Conservation (phyloP, 2,888 invertebrate species). For the Tineola bisselliella region DNA sequence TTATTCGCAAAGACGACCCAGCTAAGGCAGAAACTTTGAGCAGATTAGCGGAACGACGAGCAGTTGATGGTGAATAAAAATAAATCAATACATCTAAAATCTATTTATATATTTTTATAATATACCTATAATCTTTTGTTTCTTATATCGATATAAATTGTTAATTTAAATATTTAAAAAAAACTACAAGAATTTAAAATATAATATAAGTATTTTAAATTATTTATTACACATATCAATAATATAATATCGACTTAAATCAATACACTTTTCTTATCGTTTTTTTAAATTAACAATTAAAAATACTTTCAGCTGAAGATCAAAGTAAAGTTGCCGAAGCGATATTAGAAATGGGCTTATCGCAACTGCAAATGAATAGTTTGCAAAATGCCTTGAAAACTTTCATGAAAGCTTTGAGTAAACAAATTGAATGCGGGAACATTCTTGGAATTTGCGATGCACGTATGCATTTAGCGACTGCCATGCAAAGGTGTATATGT, state of each 20-base stretch:
- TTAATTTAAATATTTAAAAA: too few relatives aligned
- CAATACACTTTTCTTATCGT: too few relatives aligned
- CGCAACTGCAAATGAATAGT: constrained; percentile 56
- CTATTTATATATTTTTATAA: too few relatives aligned
- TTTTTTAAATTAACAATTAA: neutral
- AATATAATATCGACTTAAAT: too few relatives aligned
- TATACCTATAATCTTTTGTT: too few relatives aligned
- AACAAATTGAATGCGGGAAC: constrained; percentile 39
- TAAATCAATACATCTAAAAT: neutral
- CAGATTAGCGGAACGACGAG: constrained; percentile 60
- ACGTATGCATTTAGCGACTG: constrained; percentile 62
- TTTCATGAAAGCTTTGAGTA: constrained; percentile 53
- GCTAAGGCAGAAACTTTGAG: constrained; percentile 53
- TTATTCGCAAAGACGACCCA: constrained; percentile 37
- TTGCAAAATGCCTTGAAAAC: constrained; percentile 57
- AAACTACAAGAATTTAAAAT: too few relatives aligned
- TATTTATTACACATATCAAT: too few relatives aligned
- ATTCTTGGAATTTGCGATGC: constrained; percentile 59
- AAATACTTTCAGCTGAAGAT: constrained; percentile 47
- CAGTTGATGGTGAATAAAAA: constrained; percentile 51
- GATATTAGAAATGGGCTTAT: constrained; percentile 61
- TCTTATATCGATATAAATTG: too few relatives aligned
- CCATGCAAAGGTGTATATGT: constrained; percentile 61
- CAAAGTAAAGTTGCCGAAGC: constrained; percentile 57
- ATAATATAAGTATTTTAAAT: too few relatives aligned